phyloP scores from a whole-genome alignment of 1,140 invertebrate genomes.

The Saccostrea glomerata region DNA sequence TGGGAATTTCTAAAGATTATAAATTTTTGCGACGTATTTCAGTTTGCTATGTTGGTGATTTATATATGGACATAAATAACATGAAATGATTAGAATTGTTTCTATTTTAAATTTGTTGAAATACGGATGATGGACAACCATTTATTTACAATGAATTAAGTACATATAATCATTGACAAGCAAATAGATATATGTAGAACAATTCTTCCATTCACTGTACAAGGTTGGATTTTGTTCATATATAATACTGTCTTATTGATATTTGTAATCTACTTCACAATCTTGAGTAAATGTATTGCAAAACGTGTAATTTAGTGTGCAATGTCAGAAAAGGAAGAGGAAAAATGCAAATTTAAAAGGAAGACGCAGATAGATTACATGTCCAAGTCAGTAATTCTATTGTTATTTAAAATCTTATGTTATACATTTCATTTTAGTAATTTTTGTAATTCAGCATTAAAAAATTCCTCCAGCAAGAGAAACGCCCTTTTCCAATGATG shows the following conservation, averaged over 20 bases:
- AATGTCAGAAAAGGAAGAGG: background rate
- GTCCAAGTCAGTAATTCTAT: background rate
- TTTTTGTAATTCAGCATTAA: conserved; percentile 3
- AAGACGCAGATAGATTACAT: background rate
- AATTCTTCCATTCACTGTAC: background rate
- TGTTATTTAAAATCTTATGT: background rate
- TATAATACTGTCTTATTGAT: background rate
- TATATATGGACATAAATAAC: too few species aligned
- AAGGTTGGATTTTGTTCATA: background rate
- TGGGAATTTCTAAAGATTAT: too few species aligned
- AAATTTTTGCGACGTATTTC: too few species aligned
- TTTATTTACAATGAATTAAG: background rate
- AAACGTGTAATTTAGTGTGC: background rate
- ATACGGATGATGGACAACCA: background rate
- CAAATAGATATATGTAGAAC: background rate
- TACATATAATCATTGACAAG: background rate
- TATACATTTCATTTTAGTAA: background rate
- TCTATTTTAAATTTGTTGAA: background rate
- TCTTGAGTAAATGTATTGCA: background rate
- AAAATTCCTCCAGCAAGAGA: conserved; percentile 56
- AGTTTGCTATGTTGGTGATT: too few species aligned
- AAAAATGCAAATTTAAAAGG: background rate
- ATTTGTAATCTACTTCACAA: background rate
- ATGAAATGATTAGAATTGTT: background rate
- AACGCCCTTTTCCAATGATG: conserved; percentile 51